A percentile compares a stretch with the other conserved stretches of the same genome.
These are phyloP conservation scores for Empidonax alnorum DNA, from an alignment of 2,113 vertebrate species.

Conservation along the genomic window DNA sequence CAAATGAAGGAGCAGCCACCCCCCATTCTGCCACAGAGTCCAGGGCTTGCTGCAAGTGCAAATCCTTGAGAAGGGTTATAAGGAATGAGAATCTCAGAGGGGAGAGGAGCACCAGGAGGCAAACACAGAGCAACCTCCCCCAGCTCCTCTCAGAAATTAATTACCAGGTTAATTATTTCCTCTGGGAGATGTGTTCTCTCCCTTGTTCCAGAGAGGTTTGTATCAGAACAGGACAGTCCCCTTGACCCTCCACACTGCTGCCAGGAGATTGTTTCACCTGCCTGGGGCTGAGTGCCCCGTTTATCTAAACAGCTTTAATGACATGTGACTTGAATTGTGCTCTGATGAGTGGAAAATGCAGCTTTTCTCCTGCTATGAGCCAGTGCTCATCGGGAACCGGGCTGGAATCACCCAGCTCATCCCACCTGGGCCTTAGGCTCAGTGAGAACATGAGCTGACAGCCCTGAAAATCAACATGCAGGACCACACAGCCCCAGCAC, in stretches of 20 bases:
- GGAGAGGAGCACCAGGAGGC: background rate
- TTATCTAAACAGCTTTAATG: background rate
- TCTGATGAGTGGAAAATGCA: background rate
- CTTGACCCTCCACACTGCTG: background rate
- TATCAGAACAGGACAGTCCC: rapidly evolving
- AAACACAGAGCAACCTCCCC: background rate
- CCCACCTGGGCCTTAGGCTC: background rate
- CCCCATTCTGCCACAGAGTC: rapidly evolving
- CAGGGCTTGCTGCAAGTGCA: background rate
- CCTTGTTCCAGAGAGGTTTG: background rate
- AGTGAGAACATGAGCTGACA: background rate
- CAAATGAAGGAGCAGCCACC: background rate
- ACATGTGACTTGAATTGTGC: rapidly evolving
- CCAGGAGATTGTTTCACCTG: background rate
- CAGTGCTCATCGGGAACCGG: background rate
- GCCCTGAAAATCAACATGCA: background rate
- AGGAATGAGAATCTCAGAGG: background rate
- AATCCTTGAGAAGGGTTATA: background rate
- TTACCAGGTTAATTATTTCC: background rate
- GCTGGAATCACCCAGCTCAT: background rate
- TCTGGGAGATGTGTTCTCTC: background rate
- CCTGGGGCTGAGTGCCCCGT: background rate
- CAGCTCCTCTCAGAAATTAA: background rate
- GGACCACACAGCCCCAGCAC: background rate
- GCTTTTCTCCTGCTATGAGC: background rate